Evolutionary conservation across 92 coral and sea anemone species (phyloP).

Genomic region (Porites cylindrica): DNA sequence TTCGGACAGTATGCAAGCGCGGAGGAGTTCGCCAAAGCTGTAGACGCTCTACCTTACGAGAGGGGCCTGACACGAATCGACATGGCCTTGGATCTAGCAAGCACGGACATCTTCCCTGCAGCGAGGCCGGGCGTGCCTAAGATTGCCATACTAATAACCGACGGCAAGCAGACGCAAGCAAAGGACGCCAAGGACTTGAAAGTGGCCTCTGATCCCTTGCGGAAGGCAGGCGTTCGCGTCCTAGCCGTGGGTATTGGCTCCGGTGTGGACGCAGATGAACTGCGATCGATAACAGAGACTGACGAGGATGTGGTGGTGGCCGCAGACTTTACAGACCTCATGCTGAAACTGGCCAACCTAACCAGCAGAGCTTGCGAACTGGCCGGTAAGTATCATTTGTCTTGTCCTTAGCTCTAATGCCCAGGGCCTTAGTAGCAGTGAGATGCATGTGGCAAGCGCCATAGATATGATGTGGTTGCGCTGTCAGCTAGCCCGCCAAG

Average conservation of each 20-base stretch:
- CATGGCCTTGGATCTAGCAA: conserved; percentile 31
- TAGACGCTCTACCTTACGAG: conserved; percentile 34
- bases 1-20: conserved; percentile 4
- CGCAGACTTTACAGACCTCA: neutral
- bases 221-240: conserved; percentile 39
- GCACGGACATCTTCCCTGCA: conserved; percentile 20
- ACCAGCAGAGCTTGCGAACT: conserved; percentile 6
- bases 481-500: too few relatives aligned
- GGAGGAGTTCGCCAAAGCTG: conserved; percentile 22
- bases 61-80: conserved; percentile 35
- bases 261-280: conserved; percentile 36
- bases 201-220: conserved; percentile 4
- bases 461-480: too few relatives aligned
- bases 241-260: conserved; percentile 48
- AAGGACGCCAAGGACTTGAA: neutral
- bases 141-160: conserved; percentile 39
- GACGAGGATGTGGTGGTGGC: conserved; percentile 3
- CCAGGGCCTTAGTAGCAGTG: too few relatives aligned
- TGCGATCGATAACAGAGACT: conserved; percentile 31
- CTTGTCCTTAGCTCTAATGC: too few relatives aligned
- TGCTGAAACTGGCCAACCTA: neutral
- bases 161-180: conserved; percentile 36
- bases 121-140: conserved; percentile 43
- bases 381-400: neutral
- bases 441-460: too few relatives aligned